Conservation (phyloP, 2,113 vertebrate genomes). For the Pipa parva region DNA sequence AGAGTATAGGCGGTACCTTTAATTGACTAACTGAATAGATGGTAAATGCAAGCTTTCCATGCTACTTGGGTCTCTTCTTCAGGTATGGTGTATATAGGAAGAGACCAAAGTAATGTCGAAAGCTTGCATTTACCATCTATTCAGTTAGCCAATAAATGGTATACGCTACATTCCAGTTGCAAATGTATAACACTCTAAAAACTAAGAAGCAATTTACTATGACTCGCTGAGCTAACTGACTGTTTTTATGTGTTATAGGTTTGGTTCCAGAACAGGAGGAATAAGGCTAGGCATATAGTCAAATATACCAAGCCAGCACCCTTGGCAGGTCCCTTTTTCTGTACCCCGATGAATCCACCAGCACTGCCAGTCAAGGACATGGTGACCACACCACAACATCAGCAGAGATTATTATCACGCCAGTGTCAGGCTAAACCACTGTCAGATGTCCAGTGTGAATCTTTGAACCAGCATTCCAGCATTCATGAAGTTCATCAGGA, state of each 20-base stretch:
- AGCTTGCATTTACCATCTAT: no score
- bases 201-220: no score
- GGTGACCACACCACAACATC: not conserved
- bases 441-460: not conserved
- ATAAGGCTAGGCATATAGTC: slow-evolving; percentile 77
- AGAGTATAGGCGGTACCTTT: no score
- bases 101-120: no score
- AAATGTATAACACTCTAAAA: no score
- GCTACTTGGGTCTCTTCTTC: no score
- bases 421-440: not conserved
- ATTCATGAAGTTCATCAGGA: not conserved
- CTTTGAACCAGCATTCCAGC: not conserved
- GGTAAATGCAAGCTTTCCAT: no score
- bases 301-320: not conserved
- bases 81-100: no score
- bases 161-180: no score
- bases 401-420: not conserved
- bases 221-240: not conserved
- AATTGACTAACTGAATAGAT: no score
- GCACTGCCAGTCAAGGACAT: not conserved
- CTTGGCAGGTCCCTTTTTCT: not conserved
- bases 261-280: slow-evolving; percentile 88
- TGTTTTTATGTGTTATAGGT: slow-evolving; percentile 59
- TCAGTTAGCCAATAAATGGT: no score
- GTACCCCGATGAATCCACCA: not conserved